Percentiles rank a stretch among this genome's conserved stretches.
Conservation (phyloP, 2,113 vertebrate genomes). For the Polypterus bichir region DNA sequence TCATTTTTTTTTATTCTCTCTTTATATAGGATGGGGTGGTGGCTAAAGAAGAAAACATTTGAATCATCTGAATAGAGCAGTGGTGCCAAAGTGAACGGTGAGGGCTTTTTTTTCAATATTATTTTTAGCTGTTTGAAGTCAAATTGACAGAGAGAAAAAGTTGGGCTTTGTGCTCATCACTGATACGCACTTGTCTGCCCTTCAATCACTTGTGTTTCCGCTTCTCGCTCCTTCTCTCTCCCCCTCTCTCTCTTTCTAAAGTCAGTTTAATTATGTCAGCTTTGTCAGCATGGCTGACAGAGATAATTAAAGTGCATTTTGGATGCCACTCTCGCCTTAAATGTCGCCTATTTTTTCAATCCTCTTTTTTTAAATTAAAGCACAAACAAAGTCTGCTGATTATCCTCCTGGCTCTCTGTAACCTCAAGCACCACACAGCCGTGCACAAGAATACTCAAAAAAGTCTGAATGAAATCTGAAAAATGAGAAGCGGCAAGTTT, state of each 20-base stretch:
- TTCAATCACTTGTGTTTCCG: conserved; percentile 46
- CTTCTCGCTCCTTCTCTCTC: conserved; percentile 2
- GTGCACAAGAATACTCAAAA: neutral
- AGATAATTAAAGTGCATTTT: conserved; percentile 72
- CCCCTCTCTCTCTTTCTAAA: conserved; percentile 41
- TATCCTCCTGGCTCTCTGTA: conserved; percentile 39
- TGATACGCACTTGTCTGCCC: conserved; percentile 55
- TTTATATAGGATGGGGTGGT: conserved; percentile 38
- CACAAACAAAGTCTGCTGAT: conserved; percentile 43
- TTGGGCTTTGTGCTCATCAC: conserved; percentile 55
- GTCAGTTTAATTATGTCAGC: conserved; percentile 73
- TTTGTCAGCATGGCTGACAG: conserved; percentile 58
- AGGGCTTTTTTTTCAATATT: neutral
- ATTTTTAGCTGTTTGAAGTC: conserved; percentile 44
- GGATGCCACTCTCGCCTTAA: conserved; percentile 60
- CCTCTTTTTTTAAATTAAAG: conserved; percentile 33
- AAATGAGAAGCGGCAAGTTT: neutral
- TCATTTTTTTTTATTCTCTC: conserved; percentile 33
- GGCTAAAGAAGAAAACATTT: conserved; percentile 40
- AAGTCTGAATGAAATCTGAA: neutral
- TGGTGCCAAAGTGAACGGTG: conserved; percentile 39
- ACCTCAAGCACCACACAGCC: neutral
- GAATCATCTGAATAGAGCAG: conserved; percentile 51
- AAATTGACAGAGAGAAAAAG: conserved; percentile 52
- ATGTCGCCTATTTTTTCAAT: conserved; percentile 44